Percentiles rank a stretch among this genome's conserved stretches.
These are phyloP conservation scores for Drosophila imparisetae DNA, from an alignment of 2,888 invertebrate species.

Conservation along the genomic window DNA sequence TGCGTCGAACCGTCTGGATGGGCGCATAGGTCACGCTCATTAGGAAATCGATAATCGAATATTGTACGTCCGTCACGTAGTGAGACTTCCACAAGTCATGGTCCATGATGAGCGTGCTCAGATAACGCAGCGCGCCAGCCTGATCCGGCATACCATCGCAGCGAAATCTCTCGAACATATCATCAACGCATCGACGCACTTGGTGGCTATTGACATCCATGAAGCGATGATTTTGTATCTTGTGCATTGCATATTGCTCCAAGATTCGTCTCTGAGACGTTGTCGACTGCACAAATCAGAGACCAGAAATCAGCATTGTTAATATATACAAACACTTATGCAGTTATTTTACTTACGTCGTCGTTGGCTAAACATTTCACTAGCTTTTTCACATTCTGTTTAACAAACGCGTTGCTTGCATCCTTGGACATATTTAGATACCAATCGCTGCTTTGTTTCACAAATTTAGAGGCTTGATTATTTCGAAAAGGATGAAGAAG, in stretches of 20 bases:
- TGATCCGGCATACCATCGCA: conserved; percentile 85
- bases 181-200: conserved; percentile 84
- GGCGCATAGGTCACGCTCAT: conserved; percentile 84
- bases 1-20: conserved; percentile 74
- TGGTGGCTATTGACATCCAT: conserved; percentile 83
- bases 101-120: conserved; percentile 78
- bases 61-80: conserved; percentile 85
- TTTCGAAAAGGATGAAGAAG: not conserved
- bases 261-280: conserved; percentile 84
- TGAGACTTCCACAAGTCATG: conserved; percentile 77
- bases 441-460: not conserved
- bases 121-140: conserved; percentile 83
- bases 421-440: conserved; percentile 34
- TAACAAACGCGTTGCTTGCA: conserved; percentile 11
- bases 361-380: conserved; percentile 21
- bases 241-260: conserved; percentile 81
- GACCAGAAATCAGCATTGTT: not conserved
- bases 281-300: conserved; percentile 70
- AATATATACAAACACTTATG: not conserved
- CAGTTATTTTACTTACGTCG: conserved; percentile 16
- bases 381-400: conserved; percentile 19
- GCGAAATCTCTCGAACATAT: conserved; percentile 84
- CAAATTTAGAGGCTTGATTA: not conserved
- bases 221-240: conserved; percentile 85
- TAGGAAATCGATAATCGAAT: conserved; percentile 85